phyloP scores from a whole-genome alignment of 2,797 vertebrate genomes.

The Phataginus tricuspis region DNA sequence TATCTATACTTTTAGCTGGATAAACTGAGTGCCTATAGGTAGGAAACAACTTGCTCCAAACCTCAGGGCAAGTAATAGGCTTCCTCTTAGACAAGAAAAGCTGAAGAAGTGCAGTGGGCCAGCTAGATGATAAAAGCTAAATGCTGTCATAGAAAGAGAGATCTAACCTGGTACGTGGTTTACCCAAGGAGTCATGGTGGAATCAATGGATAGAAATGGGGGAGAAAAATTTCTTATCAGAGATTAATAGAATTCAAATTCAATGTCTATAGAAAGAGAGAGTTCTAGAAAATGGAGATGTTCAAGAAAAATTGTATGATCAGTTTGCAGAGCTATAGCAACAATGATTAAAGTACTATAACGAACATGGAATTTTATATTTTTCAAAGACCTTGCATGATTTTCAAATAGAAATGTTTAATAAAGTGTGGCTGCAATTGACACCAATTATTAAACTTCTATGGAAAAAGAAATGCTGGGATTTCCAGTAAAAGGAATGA shows the following conservation, averaged over 20 bases:
- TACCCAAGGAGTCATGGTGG: too few relatives aligned
- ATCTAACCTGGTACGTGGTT: too few relatives aligned
- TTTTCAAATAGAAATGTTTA: not conserved
- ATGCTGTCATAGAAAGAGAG: not conserved
- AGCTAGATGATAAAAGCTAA: not conserved
- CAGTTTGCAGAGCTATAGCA: not conserved
- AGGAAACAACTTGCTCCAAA: not conserved
- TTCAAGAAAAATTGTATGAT: not conserved
- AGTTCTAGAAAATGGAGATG: not conserved
- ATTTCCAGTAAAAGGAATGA: not conserved
- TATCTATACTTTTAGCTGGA: not conserved
- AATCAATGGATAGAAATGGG: not conserved
- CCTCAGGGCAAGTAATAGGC: not conserved
- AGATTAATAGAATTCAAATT: not conserved
- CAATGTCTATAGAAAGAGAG: not conserved
- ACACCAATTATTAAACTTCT: not conserved
- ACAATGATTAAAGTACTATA: not conserved
- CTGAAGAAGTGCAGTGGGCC: rapidly evolving
- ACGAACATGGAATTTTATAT: not conserved
- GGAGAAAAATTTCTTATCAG: not conserved
- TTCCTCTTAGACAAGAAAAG: not conserved
- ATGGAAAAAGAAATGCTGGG: not conserved
- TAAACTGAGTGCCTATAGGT: not conserved
- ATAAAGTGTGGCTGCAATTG: not conserved
- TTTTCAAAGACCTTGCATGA: not conserved